Base-by-base conservation (phyloP, 2,888 invertebrate genomes). In the Abrostola tripartita region DNA sequence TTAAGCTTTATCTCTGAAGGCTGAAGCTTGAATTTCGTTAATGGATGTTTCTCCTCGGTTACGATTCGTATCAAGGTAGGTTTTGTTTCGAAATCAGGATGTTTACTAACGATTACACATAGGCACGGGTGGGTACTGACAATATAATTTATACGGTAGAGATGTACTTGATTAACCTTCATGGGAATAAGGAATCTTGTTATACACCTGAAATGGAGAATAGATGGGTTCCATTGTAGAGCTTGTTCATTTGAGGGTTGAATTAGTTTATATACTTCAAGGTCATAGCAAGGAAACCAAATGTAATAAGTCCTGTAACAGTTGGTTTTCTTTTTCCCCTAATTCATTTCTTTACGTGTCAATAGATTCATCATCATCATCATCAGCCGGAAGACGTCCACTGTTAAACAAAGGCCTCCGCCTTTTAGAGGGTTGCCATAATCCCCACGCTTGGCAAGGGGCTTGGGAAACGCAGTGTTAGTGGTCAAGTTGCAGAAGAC, bases 81-180 rank as follows among this genome's bases (percentile, higher is more conserved):
- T 79, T 84, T 82, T 80, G 81, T 82, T 85, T 82, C 76, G 77
- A 77, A 85, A 84, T 82, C 81, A 81, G 82, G 77, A 82, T 85
- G 80, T 82, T 84, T 84, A 82, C 84, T 81, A 79, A 84, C 78
- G 83, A 85, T 84, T 81, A 83, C 77, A 83, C 74, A 81, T 77
- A 76, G 76, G 71, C 74, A 67, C 69, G 74, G 76, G 65, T 81
- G 77, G 74, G 74, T 79, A 78, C 79, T 78, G 81, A 80, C 78
- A 82, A 77, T 69, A 68, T 81, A 79, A 81, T 79, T 75, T 82
- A 76, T 66, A 68, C 66, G 60, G 53, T 62, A 55, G 55, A 71
- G 60, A 59, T 78, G 66, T 69, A 65, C 62, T 66, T 74, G 65
- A 66, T 76, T 70, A 68, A 56, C 64, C 58, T 76, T 79, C 73